These are phyloP conservation scores for Puma concolor DNA, from an alignment of 2,113 vertebrate species.

Conservation along the genomic window DNA sequence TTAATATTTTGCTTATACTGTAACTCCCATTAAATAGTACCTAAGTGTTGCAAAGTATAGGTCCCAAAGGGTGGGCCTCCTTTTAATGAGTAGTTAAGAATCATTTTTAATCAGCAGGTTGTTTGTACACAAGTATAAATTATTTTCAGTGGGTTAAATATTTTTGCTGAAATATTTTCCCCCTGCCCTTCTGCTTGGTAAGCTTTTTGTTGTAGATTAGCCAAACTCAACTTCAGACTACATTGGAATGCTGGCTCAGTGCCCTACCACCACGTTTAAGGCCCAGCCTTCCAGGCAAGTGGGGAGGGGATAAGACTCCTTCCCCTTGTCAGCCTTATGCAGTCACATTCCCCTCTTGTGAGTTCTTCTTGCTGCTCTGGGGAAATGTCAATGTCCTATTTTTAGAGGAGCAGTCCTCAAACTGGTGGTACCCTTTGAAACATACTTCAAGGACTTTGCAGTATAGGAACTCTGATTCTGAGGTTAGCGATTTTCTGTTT, in stretches of 20 bases:
- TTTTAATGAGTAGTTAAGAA: slow-evolving; percentile 62
- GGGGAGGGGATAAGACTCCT: not conserved
- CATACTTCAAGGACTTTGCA: not conserved
- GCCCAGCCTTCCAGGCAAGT: not conserved
- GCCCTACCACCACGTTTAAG: accelerated
- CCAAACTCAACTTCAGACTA: not conserved
- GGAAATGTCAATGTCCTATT: not conserved
- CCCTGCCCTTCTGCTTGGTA: slow-evolving; percentile 4
- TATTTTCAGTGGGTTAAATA: slow-evolving; percentile 53
- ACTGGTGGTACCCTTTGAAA: not conserved
- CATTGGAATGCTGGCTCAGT: accelerated
- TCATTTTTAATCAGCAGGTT: slow-evolving; percentile 54
- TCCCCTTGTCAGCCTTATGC: not conserved
- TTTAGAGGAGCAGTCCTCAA: not conserved
- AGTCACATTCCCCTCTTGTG: not conserved
- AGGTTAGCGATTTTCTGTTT: not conserved
- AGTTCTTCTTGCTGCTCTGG: not conserved
- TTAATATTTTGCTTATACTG: slow-evolving; percentile 37
- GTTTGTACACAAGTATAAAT: slow-evolving; percentile 61
- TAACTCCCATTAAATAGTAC: slow-evolving; percentile 56
- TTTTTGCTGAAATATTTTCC: slow-evolving; percentile 34
- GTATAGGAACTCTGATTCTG: not conserved
- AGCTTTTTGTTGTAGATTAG: not conserved
- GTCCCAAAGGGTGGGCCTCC: slow-evolving; percentile 31
- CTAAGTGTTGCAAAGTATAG: slow-evolving; percentile 66